A percentile compares a stretch with the other conserved stretches of the same genome.
Conservation (phyloP, 2,113 vertebrate genomes). For the Sinocyclocheilus anophthalmus region DNA sequence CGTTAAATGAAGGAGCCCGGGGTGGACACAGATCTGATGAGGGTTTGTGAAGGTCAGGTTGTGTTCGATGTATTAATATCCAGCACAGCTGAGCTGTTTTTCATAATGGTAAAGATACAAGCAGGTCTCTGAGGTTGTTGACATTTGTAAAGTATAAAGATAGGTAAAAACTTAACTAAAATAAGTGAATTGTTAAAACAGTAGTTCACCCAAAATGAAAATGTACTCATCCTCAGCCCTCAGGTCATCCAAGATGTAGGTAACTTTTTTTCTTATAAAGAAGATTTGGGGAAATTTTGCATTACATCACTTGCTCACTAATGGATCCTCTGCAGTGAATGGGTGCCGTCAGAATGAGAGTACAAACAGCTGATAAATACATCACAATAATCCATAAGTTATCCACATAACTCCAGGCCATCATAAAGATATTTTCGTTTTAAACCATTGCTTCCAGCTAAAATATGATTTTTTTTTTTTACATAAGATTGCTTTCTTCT, state of each 20-base stretch:
- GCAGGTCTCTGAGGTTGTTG: background rate
- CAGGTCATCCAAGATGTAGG: background rate
- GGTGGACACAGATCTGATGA: constrained; percentile 27
- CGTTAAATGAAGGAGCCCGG: background rate
- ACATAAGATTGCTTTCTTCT: too few relatives aligned
- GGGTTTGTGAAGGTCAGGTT: constrained; percentile 32
- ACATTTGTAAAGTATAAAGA: background rate
- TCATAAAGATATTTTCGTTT: too few relatives aligned
- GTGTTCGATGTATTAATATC: constrained; percentile 14
- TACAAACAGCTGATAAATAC: too few relatives aligned
- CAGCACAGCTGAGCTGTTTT: constrained; percentile 1
- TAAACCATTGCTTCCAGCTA: too few relatives aligned
- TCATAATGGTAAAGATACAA: background rate
- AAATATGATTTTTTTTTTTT: background rate
- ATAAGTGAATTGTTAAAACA: background rate
- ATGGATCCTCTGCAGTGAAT: background rate
- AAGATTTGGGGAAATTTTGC: background rate
- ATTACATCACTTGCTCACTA: background rate
- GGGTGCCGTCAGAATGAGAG: background rate
- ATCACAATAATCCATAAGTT: too few relatives aligned
- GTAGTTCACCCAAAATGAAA: background rate
- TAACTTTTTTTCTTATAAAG: too few relatives aligned
- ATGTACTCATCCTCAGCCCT: background rate
- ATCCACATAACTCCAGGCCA: too few relatives aligned
- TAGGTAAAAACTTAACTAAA: background rate